Evolutionary conservation across 2,888 invertebrate species (phyloP), one percentile per base, ranked within the genome.

Genomic region (Coelinius sp.): DNA sequence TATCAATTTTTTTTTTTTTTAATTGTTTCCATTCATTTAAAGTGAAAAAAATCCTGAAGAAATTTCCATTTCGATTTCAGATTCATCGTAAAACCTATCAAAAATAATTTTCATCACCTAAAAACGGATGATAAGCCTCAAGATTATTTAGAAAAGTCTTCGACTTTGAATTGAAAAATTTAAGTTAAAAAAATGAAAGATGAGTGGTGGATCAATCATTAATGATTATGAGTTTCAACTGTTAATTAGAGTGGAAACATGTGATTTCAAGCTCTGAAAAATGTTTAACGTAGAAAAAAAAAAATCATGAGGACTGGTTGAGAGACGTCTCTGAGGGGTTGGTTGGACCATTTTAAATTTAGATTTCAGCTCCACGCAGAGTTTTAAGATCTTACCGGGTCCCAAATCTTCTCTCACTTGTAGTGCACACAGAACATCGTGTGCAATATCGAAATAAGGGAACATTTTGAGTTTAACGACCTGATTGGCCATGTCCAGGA

Each of bases 381-480:
- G 80, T 79, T 81, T 80, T 20, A 59, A 24, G 73, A 76, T 89
- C 92, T 91, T 90, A 95, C 97, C 97, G 88, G 93, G 90, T 83
- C 96, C 96, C 85, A 97, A 91, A 90, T 99, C 98, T 89, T 99
- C 98, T 85, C 97, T 92, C 79, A 98, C 97, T 83, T 96, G 95
- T 83, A 98, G 90, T 85, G 98, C 97, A 90, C 97, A 97, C 81
- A 98, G 90, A 83, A 97, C 92, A 89, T 96, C 97, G 90, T 99
- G 98, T 81, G 98, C 98, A 84, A 98, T 94, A 89, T 99, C 99
- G 89, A 99, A 99, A 90, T 98, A 99, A 69, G 99, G 99, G 88
- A 95, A 99, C 98, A 99, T 99, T 92, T 99, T 98, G 82, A 99
- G 91, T 89, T 98, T 97, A 83, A 97, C 97, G 90, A 99, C 97